phyloP scores from a whole-genome alignment of 1,140 invertebrate genomes.

The Sminthurides bifidus region DNA sequence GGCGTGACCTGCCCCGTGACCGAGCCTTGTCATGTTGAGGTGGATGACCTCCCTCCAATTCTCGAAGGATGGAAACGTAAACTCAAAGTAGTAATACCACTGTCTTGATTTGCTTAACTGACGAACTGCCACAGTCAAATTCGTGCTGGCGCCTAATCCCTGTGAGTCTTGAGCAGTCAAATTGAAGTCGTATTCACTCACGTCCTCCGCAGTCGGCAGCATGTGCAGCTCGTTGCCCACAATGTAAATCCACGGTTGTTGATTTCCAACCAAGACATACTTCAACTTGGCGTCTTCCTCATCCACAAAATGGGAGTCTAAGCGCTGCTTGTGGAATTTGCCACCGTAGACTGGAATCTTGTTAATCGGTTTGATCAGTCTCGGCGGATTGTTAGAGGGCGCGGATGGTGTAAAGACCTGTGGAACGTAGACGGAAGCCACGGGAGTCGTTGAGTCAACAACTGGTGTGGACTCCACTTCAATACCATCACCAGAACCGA shows the following conservation, averaged over 20 bases:
- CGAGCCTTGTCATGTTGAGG: conserved; percentile 36
- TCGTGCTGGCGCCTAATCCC: conserved; percentile 53
- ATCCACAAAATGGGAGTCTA: not conserved
- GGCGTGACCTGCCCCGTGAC: not conserved
- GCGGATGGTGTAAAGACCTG: not conserved
- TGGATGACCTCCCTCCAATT: conserved; percentile 35
- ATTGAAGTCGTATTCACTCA: conserved; percentile 46
- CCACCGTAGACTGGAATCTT: not conserved
- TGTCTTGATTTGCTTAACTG: conserved; percentile 61
- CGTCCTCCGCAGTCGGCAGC: conserved; percentile 1
- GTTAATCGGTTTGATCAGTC: not conserved
- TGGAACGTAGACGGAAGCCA: too few species aligned
- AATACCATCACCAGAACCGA: not conserved
- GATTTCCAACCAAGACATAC: not conserved
- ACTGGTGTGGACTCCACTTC: not conserved
- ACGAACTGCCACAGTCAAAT: conserved; percentile 63
- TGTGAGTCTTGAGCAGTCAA: conserved; percentile 60
- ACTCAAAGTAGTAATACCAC: conserved; percentile 67
- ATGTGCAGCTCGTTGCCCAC: not conserved
- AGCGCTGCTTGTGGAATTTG: not conserved
- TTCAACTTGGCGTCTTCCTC: not conserved
- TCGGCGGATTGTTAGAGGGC: not conserved
- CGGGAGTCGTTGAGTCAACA: not conserved
- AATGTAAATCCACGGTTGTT: not conserved
- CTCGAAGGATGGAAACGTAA: conserved; percentile 50